A percentile compares a stretch with the other conserved stretches of the same genome.
Conservation (phyloP, 2,113 vertebrate genomes). For the Typhlomys cinereus region DNA sequence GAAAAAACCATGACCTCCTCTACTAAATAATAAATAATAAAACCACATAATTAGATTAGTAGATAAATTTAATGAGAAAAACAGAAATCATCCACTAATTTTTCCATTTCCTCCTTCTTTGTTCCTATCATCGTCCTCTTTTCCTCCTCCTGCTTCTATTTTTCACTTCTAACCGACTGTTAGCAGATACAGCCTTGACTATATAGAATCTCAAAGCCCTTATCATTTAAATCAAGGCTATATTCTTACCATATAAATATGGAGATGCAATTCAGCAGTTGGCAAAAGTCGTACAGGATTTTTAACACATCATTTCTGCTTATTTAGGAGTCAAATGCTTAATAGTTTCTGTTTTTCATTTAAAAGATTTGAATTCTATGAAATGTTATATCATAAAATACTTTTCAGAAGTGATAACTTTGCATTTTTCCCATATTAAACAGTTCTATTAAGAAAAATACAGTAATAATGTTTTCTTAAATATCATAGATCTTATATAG, state of each 20-base stretch:
- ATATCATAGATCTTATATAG: neutral
- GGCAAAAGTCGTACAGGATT: neutral
- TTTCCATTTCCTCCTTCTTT: neutral
- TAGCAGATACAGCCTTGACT: neutral
- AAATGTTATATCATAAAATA: neutral
- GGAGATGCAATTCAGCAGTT: neutral
- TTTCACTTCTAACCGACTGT: neutral
- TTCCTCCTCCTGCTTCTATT: neutral
- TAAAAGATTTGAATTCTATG: neutral
- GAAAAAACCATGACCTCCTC: neutral
- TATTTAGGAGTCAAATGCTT: slow-evolving; percentile 41
- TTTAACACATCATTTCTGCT: neutral
- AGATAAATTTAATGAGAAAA: neutral
- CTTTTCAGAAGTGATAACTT: neutral
- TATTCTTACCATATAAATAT: neutral
- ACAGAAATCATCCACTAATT: neutral
- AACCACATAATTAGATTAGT: neutral
- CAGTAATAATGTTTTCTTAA: neutral
- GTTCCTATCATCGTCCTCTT: neutral
- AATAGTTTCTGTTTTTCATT: slow-evolving; percentile 7
- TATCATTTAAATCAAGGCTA: slow-evolving; percentile 32
- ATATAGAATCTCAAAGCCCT: neutral
- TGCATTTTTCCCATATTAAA: neutral
- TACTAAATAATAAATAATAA: neutral
- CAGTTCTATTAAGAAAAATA: neutral